Evolutionary conservation across 2,888 invertebrate species (phyloP), one percentile per base, ranked within the genome.

Genomic region (Archips crataeganus): DNA sequence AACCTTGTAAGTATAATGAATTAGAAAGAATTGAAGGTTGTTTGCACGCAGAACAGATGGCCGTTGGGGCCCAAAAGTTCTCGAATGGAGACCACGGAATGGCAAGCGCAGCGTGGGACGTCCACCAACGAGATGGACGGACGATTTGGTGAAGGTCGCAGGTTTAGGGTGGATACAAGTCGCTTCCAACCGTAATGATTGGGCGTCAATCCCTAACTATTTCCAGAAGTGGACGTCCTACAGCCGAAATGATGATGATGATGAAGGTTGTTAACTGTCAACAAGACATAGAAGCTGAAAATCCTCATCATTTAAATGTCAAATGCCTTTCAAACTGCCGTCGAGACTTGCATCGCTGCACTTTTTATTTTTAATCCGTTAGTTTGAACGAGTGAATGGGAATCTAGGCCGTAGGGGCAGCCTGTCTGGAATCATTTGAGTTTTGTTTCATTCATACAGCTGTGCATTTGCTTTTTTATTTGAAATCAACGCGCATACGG

Each of bases 301-400:
- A 23, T 23, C 10, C 42, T 23, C 23, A 23, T 63, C 11, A 60
- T 60, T 51, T 51, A 54, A 63, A 71, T 15, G 59, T 42, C 64
- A 65, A 69, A 60, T 13, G 13, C 49, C 42, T 69, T 68, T 69
- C 49, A 59, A 72, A 62, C 36, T 36, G 15, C 36, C 65, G 39
- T 39, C 39, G 51, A 62, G 54, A 15, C 73, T 23, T 64, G 60
- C 64, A 34, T 69, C 64, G 60, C 73, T 69, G 73, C 69, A 45
- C 60, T 64, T 69, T 60, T 69, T 74, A 74, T 74, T 69, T 74
- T 69, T 74, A 74, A 69, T 74, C 73, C 69, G 69, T 74, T 32
- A 73, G 69, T 42, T 71, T 65, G 72, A 63, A 59, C 68, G 66
- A 70, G 47, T 64, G 71, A 68, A 63, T 60, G 51, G 5, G 67